These are phyloP conservation scores for Gambusia holbrooki DNA, from an alignment of 2,113 vertebrate species.

Conservation along the genomic window DNA sequence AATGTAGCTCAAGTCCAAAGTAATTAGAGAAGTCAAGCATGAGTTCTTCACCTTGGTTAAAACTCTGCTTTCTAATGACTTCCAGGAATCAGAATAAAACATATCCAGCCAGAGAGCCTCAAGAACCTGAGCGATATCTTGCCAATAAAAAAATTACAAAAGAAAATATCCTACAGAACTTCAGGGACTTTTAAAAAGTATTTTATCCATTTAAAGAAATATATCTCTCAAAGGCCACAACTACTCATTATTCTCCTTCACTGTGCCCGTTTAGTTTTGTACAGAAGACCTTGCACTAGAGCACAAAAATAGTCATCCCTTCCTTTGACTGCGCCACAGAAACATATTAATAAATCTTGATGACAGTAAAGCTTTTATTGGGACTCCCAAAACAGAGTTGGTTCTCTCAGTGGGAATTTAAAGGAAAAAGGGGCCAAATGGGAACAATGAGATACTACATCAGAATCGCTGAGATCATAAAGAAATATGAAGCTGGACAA, in stretches of 20 bases:
- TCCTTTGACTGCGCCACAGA: background rate
- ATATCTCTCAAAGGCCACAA: slow-evolving; percentile 31
- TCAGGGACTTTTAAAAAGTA: background rate
- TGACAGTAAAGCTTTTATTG: background rate
- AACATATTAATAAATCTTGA: background rate
- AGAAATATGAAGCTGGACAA: background rate
- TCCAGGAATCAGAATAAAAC: slow-evolving; percentile 43
- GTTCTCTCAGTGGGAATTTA: background rate
- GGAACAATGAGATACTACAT: background rate
- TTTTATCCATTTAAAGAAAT: slow-evolving; percentile 49
- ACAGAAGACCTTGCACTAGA: background rate
- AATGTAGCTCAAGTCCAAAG: slow-evolving; percentile 7
- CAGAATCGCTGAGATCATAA: background rate
- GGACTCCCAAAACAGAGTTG: background rate
- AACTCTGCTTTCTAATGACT: slow-evolving; percentile 60
- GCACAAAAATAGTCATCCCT: background rate
- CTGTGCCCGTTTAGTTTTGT: background rate
- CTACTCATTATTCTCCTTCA: slow-evolving; percentile 40
- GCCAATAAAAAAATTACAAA: slow-evolving; percentile 26
- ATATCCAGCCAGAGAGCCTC: slow-evolving; percentile 49
- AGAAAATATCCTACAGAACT: slow-evolving; percentile 23
- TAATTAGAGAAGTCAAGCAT: slow-evolving; percentile 5
- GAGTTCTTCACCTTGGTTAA: slow-evolving; percentile 40
- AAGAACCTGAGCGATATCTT: slow-evolving; percentile 10
- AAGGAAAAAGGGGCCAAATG: slow-evolving; percentile 19